These are phyloP conservation scores for Hedychridium roseum DNA, from an alignment of 2,888 invertebrate genomes.

Conservation along the genomic window DNA sequence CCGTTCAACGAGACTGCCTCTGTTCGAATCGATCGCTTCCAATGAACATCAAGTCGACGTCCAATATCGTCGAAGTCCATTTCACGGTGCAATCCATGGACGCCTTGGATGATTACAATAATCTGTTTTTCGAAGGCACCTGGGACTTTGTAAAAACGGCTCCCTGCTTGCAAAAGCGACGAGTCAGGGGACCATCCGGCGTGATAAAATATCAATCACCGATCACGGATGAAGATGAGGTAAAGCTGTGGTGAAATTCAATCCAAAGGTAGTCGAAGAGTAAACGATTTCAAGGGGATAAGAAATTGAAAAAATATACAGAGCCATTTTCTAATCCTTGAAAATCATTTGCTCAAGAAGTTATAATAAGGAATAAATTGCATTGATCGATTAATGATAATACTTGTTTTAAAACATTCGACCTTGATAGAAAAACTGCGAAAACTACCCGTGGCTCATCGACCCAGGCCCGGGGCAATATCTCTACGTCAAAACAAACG, in stretches of 20 bases:
- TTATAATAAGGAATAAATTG: too few relatives aligned
- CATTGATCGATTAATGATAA: too few relatives aligned
- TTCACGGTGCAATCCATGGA: conserved; percentile 87
- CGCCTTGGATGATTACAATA: conserved; percentile 84
- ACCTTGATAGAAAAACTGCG: conserved; percentile 75
- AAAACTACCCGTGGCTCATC: conserved; percentile 81
- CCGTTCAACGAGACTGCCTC: conserved; percentile 80
- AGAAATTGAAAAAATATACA: too few relatives aligned
- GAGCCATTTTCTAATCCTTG: too few relatives aligned
- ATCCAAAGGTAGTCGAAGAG: too few relatives aligned
- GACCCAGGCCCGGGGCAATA: conserved; percentile 80
- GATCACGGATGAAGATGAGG: conserved; percentile 67
- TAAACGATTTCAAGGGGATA: too few relatives aligned
- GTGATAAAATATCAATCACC: conserved; percentile 72
- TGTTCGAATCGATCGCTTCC: conserved; percentile 75
- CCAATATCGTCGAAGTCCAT: conserved; percentile 80
- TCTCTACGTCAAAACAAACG: conserved; percentile 80
- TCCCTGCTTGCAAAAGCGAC: conserved; percentile 74
- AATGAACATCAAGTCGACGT: conserved; percentile 80
- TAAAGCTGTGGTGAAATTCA: too few relatives aligned
- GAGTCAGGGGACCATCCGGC: conserved; percentile 80
- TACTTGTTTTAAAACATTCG: too few relatives aligned
- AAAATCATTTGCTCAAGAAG: too few relatives aligned
- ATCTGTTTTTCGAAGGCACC: conserved; percentile 83
- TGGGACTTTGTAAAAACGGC: conserved; percentile 83